Evolutionary conservation across 2,113 vertebrate genomes (phyloP).

Genomic region (Psettodes erumei): DNA sequence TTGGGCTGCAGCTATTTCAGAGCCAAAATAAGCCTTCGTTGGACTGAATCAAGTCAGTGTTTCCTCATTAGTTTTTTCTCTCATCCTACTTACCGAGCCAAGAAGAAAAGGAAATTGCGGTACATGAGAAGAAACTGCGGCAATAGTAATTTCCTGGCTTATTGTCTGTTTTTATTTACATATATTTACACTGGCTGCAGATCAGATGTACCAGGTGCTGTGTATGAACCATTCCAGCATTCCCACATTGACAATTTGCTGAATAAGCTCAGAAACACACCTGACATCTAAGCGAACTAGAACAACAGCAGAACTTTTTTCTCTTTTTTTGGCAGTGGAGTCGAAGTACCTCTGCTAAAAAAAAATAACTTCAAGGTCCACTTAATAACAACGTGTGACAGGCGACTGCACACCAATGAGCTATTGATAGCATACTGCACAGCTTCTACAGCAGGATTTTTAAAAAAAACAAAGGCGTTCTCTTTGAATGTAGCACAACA

Average conservation of each 20-base stretch:
- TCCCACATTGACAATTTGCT: constrained; percentile 28
- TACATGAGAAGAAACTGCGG: constrained; percentile 30
- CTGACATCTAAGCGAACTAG: constrained; percentile 23
- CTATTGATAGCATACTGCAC: constrained; percentile 54
- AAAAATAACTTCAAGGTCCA: constrained; percentile 58
- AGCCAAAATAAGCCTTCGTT: constrained; percentile 25
- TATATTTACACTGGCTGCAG: constrained; percentile 38
- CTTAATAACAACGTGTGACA: constrained; percentile 50
- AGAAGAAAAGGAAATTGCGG: constrained; percentile 6
- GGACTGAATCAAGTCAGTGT: constrained; percentile 17
- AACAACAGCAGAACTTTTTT: constrained; percentile 9
- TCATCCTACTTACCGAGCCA: constrained; percentile 30
- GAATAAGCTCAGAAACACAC: constrained; percentile 38
- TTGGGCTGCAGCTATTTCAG: background rate
- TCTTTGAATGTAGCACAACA: constrained; percentile 48
- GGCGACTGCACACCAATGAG: constrained; percentile 29
- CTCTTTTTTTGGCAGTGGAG: constrained; percentile 15
- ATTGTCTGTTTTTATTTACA: constrained; percentile 43
- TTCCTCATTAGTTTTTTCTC: constrained; percentile 33
- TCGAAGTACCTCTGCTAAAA: constrained; percentile 22
- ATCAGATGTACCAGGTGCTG: constrained; percentile 13
- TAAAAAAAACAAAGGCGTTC: constrained; percentile 43
- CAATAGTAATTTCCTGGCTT: constrained; percentile 31
- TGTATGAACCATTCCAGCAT: constrained; percentile 1
- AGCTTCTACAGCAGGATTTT: constrained; percentile 4